Conservation (phyloP, 2,113 vertebrate genomes). For the Cricetomys ansorgei region DNA sequence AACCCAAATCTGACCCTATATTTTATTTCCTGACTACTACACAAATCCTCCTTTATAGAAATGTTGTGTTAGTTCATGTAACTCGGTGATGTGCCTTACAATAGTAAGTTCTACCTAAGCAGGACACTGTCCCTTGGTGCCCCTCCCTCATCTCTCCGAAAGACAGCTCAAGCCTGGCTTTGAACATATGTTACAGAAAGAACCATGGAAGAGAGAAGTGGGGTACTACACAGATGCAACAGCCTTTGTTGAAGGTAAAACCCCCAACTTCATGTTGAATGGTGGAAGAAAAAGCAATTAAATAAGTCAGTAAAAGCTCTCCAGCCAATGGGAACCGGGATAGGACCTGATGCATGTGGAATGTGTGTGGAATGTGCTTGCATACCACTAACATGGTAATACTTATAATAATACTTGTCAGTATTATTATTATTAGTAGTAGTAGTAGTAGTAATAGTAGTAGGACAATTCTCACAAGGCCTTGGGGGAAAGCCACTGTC, state of each 20-base stretch:
- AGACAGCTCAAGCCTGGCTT: background rate
- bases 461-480: background rate
- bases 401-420: too few relatives aligned
- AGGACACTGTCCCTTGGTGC: background rate
- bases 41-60: background rate
- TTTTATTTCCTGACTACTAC: background rate
- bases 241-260: background rate
- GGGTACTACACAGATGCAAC: background rate
- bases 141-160: background rate
- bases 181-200: background rate
- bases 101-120: background rate
- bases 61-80: background rate
- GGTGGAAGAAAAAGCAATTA: background rate
- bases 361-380: background rate
- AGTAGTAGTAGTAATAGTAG: too few relatives aligned
- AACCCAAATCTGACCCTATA: background rate
- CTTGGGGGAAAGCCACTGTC: background rate
- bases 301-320: background rate
- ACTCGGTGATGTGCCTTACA: background rate
- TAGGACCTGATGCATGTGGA: background rate
- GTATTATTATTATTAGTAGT: too few relatives aligned
- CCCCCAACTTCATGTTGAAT: background rate
- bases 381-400: background rate
- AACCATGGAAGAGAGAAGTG: background rate
- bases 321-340: background rate